A percentile compares a stretch with the other conserved stretches of the same genome.
Conservation (phyloP, 2,888 invertebrate genomes). For the Alitta virens region DNA sequence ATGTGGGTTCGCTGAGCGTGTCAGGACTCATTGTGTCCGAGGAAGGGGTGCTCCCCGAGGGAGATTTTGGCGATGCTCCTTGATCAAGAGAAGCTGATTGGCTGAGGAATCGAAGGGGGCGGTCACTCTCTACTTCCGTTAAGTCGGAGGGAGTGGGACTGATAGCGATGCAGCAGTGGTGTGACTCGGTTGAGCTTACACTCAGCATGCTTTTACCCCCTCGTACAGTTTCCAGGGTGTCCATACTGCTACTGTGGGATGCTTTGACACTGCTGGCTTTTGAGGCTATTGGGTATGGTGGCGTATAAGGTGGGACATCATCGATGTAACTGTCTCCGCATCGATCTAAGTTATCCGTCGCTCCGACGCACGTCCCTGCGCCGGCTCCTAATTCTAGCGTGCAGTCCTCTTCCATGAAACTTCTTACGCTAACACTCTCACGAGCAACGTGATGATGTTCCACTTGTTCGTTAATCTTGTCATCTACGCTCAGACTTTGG, state of each 20-base stretch:
- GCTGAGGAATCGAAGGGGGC: slow-evolving; percentile 20
- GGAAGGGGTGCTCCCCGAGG: neutral
- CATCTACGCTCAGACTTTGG: slow-evolving; percentile 35
- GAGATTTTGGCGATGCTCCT: too few relatives aligned
- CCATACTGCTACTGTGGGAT: neutral
- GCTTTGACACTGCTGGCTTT: too few relatives aligned
- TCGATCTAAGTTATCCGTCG: neutral
- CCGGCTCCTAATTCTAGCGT: slow-evolving; percentile 7
- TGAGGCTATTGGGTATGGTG: too few relatives aligned
- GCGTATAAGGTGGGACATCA: neutral
- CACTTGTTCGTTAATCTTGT: slow-evolving; percentile 36
- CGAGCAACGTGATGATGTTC: slow-evolving; percentile 27
- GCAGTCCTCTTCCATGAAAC: slow-evolving; percentile 19
- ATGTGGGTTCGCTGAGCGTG: neutral
- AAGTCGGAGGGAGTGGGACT: slow-evolving; percentile 20
- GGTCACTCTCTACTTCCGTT: slow-evolving; percentile 45
- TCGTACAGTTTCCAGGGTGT: slow-evolving; percentile 5
- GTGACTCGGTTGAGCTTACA: slow-evolving; percentile 12
- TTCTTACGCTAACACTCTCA: slow-evolving; percentile 35
- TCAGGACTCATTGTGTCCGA: neutral
- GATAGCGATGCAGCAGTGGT: slow-evolving; percentile 22
- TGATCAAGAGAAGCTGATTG: neutral
- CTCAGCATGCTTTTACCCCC: neutral
- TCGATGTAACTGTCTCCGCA: neutral
- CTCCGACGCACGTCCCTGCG: neutral